Conservation (phyloP, 2,113 vertebrate genomes). For the Oceanites oceanicus region DNA sequence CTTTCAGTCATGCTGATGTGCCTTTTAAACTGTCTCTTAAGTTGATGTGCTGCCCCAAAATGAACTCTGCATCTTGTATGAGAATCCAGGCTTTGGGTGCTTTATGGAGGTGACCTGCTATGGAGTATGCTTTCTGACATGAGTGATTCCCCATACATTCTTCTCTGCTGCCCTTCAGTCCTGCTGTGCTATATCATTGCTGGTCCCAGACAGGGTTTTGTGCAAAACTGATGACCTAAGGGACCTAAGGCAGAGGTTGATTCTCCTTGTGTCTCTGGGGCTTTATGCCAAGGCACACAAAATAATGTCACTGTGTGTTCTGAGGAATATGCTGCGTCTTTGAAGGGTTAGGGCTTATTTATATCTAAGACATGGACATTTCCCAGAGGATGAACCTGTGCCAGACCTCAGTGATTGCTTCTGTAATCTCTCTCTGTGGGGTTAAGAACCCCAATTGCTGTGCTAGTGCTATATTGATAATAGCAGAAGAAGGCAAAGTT, state of each 20-base stretch:
- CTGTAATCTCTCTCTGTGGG: background rate
- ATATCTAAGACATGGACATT: background rate
- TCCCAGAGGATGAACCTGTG: background rate
- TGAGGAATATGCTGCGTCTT: background rate
- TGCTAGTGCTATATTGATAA: background rate
- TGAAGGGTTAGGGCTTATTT: background rate
- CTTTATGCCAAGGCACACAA: background rate
- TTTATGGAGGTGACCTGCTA: background rate
- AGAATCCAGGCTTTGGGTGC: background rate
- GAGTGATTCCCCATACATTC: background rate
- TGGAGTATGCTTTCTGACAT: background rate
- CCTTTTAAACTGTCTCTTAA: background rate
- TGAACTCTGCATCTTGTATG: background rate
- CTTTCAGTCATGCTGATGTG: background rate
- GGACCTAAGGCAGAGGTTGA: background rate
- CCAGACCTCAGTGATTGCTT: background rate
- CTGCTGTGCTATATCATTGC: background rate
- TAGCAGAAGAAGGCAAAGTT: background rate
- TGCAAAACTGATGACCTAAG: background rate
- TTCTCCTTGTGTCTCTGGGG: background rate
- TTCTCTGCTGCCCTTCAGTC: background rate
- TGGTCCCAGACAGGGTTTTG: background rate
- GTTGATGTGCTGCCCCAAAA: background rate
- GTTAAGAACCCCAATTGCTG: background rate
- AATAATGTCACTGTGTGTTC: background rate